Conservation (phyloP, 2,113 vertebrate species). For the Alaudala cheleensis region DNA sequence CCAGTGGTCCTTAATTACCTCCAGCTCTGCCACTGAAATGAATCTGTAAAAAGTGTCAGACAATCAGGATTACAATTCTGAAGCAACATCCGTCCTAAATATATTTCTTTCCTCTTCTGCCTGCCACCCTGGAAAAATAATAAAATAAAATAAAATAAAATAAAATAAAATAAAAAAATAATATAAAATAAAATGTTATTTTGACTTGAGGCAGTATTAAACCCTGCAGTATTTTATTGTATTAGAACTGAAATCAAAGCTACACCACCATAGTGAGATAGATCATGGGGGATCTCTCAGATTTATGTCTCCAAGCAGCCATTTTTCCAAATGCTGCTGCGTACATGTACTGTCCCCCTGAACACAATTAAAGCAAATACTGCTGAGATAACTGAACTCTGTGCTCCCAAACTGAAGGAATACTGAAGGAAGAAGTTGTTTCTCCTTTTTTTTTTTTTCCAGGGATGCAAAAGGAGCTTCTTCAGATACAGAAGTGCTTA, state of each 20-base stretch:
- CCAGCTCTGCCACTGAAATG: not conserved
- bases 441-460: not conserved
- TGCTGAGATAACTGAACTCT: not conserved
- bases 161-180: not conserved
- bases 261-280: not conserved
- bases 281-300: not conserved
- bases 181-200: not conserved
- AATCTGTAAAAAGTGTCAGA: not conserved
- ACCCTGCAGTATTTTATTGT: not conserved
- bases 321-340: constrained; percentile 8
- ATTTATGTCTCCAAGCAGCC: constrained; percentile 1
- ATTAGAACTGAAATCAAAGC: not conserved
- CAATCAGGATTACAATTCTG: not conserved
- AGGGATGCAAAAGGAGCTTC: not conserved
- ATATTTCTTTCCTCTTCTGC: not conserved
- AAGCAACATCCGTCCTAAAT: not conserved
- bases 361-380: not conserved
- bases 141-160: not conserved
- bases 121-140: not conserved
- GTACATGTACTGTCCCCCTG: not conserved
- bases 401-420: not conserved
- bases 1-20: not conserved
- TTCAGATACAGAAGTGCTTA: not conserved
- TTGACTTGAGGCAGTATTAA: not conserved
- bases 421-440: too few relatives aligned